Evolutionary conservation across 2,888 invertebrate genomes (phyloP).

Genomic region (Venustoraphidia nigricollis): DNA sequence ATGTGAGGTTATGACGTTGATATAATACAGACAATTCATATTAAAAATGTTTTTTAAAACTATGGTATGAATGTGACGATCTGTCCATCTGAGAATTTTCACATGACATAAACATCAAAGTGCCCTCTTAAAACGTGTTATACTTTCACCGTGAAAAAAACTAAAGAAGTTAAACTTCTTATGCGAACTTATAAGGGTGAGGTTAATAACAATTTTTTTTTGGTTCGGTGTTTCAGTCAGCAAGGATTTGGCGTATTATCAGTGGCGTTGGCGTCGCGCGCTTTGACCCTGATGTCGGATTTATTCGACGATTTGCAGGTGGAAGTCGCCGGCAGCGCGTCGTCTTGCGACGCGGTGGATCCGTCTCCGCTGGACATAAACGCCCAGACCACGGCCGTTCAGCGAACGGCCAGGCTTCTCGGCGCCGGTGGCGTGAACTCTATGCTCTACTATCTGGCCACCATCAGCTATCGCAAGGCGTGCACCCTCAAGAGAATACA

Average conservation of each 20-base stretch:
- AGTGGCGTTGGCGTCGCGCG: constrained; percentile 75
- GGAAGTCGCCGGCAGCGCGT: constrained; percentile 39
- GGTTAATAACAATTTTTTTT: too few relatives aligned
- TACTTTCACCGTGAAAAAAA: too few relatives aligned
- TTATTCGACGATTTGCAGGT: constrained; percentile 63
- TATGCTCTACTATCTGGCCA: constrained; percentile 75
- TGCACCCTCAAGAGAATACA: constrained; percentile 68
- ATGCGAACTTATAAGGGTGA: too few relatives aligned
- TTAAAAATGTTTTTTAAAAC: too few relatives aligned
- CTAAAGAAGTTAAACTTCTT: too few relatives aligned
- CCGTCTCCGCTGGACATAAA: constrained; percentile 48
- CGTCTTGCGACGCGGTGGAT: constrained; percentile 24
- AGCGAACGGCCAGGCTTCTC: constrained; percentile 53
- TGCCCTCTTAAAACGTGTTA: too few relatives aligned
- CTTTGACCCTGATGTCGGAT: constrained; percentile 58
- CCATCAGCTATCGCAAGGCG: constrained; percentile 82
- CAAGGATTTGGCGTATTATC: constrained; percentile 82
- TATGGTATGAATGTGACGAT: too few relatives aligned
- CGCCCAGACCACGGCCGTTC: constrained; percentile 48
- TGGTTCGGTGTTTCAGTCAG: constrained; percentile 34
- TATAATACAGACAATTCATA: too few relatives aligned
- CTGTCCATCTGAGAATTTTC: too few relatives aligned
- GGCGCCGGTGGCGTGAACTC: constrained; percentile 60
- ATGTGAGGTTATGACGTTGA: too few relatives aligned
- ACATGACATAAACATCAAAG: too few relatives aligned